Evolutionary conservation across 1,140 invertebrate species (phyloP).

Genomic region (Drosophila oshimai): DNA sequence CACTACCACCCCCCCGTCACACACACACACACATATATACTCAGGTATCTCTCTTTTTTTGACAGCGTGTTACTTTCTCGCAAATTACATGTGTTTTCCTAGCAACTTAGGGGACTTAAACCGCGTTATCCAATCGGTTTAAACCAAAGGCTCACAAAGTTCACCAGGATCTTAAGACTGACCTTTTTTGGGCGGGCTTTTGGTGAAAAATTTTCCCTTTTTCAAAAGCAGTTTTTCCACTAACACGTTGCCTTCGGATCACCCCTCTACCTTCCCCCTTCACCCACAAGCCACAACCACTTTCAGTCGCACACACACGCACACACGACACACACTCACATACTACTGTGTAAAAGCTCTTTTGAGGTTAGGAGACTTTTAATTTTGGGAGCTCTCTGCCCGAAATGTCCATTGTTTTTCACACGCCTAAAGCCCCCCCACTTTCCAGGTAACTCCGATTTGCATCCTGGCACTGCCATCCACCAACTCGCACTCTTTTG

Average conservation of each 20-base stretch:
- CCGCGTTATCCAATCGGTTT: neutral
- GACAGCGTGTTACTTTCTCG: slow-evolving; percentile 81
- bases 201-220: slow-evolving; percentile 38
- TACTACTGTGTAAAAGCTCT: slow-evolving; percentile 66
- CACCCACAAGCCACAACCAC: slow-evolving; percentile 63
- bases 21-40: slow-evolving; percentile 24
- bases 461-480: neutral
- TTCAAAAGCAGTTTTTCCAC: slow-evolving; percentile 64
- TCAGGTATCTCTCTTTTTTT: slow-evolving; percentile 49
- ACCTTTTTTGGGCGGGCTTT: slow-evolving; percentile 51
- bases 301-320: slow-evolving; percentile 62
- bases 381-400: slow-evolving; percentile 38
- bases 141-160: neutral
- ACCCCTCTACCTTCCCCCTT: slow-evolving; percentile 12
- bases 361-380: slow-evolving; percentile 73
- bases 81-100: slow-evolving; percentile 78
- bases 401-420: slow-evolving; percentile 70
- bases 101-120: slow-evolving; percentile 12
- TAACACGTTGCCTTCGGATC: slow-evolving; percentile 48
- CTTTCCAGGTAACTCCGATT: neutral
- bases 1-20: slow-evolving; percentile 22
- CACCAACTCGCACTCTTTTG: slow-evolving; percentile 14
- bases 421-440: slow-evolving; percentile 25
- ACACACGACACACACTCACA: slow-evolving; percentile 29
- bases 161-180: neutral